phyloP scores from a whole-genome alignment of 2,797 vertebrate species.

The Spea hammondii region DNA sequence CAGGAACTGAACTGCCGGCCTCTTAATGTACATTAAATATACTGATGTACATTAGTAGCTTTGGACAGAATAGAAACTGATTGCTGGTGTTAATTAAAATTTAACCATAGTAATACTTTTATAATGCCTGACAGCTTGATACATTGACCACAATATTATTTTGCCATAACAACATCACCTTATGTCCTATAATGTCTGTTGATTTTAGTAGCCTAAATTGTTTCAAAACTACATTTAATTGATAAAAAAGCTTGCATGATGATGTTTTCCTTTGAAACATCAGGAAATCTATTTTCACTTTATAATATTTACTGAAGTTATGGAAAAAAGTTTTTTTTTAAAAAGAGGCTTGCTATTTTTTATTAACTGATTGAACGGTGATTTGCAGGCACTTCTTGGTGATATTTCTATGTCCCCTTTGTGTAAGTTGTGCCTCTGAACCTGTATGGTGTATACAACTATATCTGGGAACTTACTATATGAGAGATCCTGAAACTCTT shows the following conservation, averaged over 20 bases:
- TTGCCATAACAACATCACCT: slow-evolving; percentile 37
- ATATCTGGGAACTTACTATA: too few species aligned
- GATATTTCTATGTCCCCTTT: too few species aligned
- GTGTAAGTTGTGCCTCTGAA: too few species aligned
- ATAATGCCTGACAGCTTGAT: slow-evolving; percentile 44
- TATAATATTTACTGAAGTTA: not conserved
- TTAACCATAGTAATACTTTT: slow-evolving; percentile 44
- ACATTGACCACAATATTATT: slow-evolving; percentile 35
- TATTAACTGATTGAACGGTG: not conserved
- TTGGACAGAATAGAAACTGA: slow-evolving; percentile 21
- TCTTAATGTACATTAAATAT: slow-evolving; percentile 39
- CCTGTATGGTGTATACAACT: too few species aligned
- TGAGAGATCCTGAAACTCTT: too few species aligned
- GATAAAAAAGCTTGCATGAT: not conserved
- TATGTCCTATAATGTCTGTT: slow-evolving; percentile 28
- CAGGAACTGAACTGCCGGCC: slow-evolving; percentile 5
- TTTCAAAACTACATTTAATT: slow-evolving; percentile 16
- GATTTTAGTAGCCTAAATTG: slow-evolving; percentile 14
- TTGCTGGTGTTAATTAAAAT: slow-evolving; percentile 46
- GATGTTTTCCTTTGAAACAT: not conserved
- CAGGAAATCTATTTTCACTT: not conserved
- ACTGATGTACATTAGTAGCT: slow-evolving; percentile 30
- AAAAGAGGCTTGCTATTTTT: not conserved
- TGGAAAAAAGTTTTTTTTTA: not conserved
- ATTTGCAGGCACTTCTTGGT: not conserved